Conservation (phyloP, 2,888 invertebrate species). For the Baronia brevicornis region DNA sequence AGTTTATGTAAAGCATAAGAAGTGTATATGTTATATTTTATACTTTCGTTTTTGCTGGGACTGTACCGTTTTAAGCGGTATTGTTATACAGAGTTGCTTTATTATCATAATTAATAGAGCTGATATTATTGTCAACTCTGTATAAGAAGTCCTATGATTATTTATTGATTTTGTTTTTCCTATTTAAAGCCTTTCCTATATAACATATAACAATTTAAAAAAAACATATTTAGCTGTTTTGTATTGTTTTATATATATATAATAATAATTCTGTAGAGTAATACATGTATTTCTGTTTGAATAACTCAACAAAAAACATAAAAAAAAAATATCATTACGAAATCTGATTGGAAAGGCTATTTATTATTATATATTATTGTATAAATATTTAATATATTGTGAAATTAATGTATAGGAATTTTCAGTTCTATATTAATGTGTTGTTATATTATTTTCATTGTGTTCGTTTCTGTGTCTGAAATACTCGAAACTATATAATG, state of each 20-base stretch:
- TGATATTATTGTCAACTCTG: conserved; percentile 23
- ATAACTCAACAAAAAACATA: conserved; percentile 54
- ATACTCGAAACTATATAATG: conserved; percentile 24
- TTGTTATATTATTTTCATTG: conserved; percentile 39
- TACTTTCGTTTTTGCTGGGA: conserved; percentile 49
- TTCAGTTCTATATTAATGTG: conserved; percentile 48
- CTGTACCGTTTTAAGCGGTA: conserved; percentile 14
- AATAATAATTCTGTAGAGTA: conserved; percentile 60
- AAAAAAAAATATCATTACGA: conserved; percentile 54
- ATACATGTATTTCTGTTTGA: conserved; percentile 68
- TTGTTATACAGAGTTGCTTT: conserved; percentile 20
- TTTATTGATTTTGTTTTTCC: conserved; percentile 59
- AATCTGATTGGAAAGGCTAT: conserved; percentile 53
- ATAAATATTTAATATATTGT: conserved; percentile 62
- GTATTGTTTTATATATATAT: conserved; percentile 68
- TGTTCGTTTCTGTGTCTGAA: conserved; percentile 35
- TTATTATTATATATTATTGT: conserved; percentile 43
- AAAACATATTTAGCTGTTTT: conserved; percentile 57
- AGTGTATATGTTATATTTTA: conserved; percentile 70
- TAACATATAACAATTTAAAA: conserved; percentile 55
- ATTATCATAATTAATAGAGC: conserved; percentile 7
- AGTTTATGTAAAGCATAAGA: conserved; percentile 71
- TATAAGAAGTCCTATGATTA: conserved; percentile 23
- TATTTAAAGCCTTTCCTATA: conserved; percentile 58
- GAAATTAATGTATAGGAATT: conserved; percentile 57